phyloP scores from a whole-genome alignment of 2,797 vertebrate species.

The Acomys russatus region DNA sequence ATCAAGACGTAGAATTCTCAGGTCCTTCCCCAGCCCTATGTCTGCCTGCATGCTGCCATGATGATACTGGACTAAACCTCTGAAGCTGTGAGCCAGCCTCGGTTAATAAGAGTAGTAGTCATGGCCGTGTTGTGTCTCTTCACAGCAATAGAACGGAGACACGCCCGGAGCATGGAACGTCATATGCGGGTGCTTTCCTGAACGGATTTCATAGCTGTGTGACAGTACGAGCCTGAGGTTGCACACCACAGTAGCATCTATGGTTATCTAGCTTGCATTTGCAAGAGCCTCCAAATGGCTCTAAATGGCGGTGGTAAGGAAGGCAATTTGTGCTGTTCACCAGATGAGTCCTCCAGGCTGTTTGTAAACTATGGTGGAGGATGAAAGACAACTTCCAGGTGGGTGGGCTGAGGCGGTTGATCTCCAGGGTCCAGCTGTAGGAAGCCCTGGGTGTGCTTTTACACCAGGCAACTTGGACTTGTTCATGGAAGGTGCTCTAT shows the following conservation, averaged over 20 bases:
- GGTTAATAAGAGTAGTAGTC: background rate
- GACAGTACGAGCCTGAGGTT: background rate
- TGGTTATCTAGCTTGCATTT: slow-evolving; percentile 41
- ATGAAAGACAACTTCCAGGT: slow-evolving; percentile 56
- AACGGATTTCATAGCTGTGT: background rate
- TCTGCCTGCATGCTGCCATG: background rate
- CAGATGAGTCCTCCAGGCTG: slow-evolving; percentile 18
- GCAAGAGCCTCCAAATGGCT: slow-evolving; percentile 52
- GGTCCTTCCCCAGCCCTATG: background rate
- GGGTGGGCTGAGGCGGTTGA: background rate
- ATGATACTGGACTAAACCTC: background rate
- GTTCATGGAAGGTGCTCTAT: too few relatives aligned
- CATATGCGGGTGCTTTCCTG: background rate
- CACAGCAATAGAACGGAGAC: background rate
- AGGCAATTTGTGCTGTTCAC: slow-evolving; percentile 56
- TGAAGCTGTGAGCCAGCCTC: background rate
- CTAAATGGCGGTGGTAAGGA: slow-evolving; percentile 16
- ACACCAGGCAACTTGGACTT: background rate
- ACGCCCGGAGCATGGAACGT: background rate
- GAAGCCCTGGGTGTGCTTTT: background rate
- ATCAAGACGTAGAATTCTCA: background rate
- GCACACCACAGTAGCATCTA: slow-evolving; percentile 26
- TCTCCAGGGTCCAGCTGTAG: background rate
- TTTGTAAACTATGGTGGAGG: slow-evolving; percentile 46
- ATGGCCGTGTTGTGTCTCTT: background rate